Evolutionary conservation across 1,140 invertebrate species (phyloP), one percentile per base, ranked within the genome.

Genomic region (Drosophila micromelanica): DNA sequence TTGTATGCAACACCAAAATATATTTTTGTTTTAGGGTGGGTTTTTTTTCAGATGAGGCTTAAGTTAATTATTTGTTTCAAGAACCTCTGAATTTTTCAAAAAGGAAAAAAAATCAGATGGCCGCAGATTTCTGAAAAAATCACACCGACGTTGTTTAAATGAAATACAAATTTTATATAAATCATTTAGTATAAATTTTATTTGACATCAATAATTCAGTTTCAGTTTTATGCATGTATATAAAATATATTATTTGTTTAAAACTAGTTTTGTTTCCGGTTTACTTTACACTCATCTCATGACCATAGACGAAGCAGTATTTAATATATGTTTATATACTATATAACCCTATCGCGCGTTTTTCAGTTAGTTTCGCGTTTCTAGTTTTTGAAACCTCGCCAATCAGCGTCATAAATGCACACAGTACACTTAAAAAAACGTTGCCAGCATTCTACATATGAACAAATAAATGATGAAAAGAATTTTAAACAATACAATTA

Each of bases 161-260:
- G 3, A 52, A n/a, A 32, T 20, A 2, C 5, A 48, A 54, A 42
- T 23, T 15, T 38, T n/a, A 9, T 20, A 54, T 17, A 20, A 30
- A 7, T 82, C 84, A 87, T 89, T 87, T 87, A 89, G 75, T 76
- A 82, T 71, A 89, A 68, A 75, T 73, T 89, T 84, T 87, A 89
- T 89, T 87, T 89, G 84, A 89, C 82, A 87, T 89, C 82, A 87
- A 87, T 74, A 89, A 78, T 87, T 86, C 72, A 86, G 75, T 87
- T 85, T 84, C 79, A 65, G 46, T 86, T 76, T 61, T 62, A 71
- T 78, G 60, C 63, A 68, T 72, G 76, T 82, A 87, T 87, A 87
- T 89, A 89, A 87, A 89, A 87, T 87, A 89, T 87, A 89, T 65
- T 72, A 61, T 87, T 82, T 89, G 32, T 89, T 87, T 79, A 89